Conservation (phyloP, 2,113 vertebrate species). For the Passer domesticus region DNA sequence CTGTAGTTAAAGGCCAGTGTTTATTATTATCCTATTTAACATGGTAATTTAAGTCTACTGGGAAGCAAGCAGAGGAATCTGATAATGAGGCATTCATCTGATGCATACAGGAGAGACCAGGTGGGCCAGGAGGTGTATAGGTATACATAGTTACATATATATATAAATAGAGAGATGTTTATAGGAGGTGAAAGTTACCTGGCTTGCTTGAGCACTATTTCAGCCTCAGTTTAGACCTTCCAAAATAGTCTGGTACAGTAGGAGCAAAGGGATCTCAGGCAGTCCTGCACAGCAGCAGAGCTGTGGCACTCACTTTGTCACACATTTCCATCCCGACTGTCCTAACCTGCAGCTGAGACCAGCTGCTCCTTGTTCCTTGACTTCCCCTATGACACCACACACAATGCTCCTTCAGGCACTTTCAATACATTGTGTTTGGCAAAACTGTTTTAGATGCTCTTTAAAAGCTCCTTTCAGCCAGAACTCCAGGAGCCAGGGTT, state of each 20-base stretch:
- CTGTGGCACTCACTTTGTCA: background rate
- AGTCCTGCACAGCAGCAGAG: background rate
- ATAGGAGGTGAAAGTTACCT: background rate
- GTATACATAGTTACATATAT: background rate
- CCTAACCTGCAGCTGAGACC: background rate
- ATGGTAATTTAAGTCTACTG: constrained; percentile 12
- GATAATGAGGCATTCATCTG: constrained; percentile 23
- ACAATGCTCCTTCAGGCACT: background rate
- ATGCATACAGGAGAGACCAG: background rate
- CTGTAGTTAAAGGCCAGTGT: constrained; percentile 32
- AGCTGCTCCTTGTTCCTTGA: background rate
- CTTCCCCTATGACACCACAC: background rate
- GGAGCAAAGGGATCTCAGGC: background rate
- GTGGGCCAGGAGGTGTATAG: background rate
- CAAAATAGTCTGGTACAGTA: fast-evolving
- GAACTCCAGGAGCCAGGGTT: fast-evolving
- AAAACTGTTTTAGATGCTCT: background rate
- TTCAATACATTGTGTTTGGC: background rate
- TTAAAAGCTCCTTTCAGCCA: background rate
- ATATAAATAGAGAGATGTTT: too few relatives aligned
- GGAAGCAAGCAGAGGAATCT: constrained; percentile 6
- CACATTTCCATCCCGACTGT: background rate
- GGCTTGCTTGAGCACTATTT: background rate
- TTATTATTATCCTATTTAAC: constrained; percentile 59
- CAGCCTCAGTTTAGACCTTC: background rate